Percentiles rank a stretch among this genome's conserved stretches.
Conservation (phyloP, 2,113 vertebrate genomes). For the Pseudois nayaur region DNA sequence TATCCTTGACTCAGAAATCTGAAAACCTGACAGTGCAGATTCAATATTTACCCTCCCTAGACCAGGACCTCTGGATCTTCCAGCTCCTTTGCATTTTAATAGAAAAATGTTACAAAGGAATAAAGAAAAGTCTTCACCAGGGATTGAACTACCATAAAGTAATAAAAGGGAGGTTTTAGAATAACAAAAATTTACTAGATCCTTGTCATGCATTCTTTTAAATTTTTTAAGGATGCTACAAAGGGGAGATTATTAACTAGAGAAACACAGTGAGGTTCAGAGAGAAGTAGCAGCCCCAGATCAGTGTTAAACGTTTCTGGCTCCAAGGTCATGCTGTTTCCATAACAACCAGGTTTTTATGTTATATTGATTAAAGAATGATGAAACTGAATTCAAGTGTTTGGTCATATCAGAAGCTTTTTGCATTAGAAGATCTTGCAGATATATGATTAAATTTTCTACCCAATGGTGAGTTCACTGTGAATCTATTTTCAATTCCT, state of each 20-base stretch:
- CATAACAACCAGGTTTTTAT: neutral
- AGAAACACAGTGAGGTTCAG: neutral
- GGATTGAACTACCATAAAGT: neutral
- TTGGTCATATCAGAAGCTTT: neutral
- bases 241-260: neutral
- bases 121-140: neutral
- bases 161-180: neutral
- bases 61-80: neutral
- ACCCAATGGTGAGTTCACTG: accelerated
- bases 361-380: neutral
- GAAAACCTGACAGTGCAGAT: neutral
- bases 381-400: neutral
- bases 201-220: neutral
- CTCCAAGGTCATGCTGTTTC: neutral
- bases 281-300: neutral
- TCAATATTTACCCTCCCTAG: neutral
- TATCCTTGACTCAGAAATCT: neutral
- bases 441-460: neutral
- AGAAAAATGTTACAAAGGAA: neutral
- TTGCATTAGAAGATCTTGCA: neutral
- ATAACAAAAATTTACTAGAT: neutral
- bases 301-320: neutral
- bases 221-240: neutral
- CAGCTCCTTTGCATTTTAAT: neutral
- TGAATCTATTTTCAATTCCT: neutral